phyloP scores from a whole-genome alignment of 1,140 invertebrate species.

The Arion vulgaris region DNA sequence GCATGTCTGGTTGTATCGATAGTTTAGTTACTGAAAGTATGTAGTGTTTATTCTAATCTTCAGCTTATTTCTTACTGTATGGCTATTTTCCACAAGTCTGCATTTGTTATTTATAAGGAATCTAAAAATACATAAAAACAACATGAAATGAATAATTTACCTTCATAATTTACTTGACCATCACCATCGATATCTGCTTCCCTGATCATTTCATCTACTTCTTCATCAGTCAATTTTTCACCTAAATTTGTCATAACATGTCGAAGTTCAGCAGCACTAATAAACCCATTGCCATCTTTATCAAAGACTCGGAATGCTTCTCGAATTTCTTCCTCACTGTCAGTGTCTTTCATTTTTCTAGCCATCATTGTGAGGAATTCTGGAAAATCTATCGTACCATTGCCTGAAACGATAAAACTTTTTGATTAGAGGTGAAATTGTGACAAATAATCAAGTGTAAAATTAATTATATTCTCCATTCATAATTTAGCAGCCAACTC shows the following conservation, averaged over 20 bases:
- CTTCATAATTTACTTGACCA: slow-evolving; percentile 69
- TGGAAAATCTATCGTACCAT: slow-evolving; percentile 99
- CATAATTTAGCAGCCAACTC: too few species aligned
- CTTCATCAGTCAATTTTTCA: slow-evolving; percentile 89
- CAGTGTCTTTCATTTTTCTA: slow-evolving; percentile 99
- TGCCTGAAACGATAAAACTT: slow-evolving; percentile 80
- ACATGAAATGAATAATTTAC: slow-evolving; percentile 37
- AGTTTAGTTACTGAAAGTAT: too few species aligned
- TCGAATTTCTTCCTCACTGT: slow-evolving; percentile 95
- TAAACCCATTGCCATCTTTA: slow-evolving; percentile 95
- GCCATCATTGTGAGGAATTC: slow-evolving; percentile 89
- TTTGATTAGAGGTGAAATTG: too few species aligned
- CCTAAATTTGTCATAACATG: slow-evolving; percentile 93
- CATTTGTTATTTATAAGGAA: too few species aligned
- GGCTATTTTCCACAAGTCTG: too few species aligned
- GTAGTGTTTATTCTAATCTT: too few species aligned
- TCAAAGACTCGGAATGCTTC: slow-evolving; percentile 99
- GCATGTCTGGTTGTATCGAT: too few species aligned
- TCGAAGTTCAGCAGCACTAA: slow-evolving; percentile 63
- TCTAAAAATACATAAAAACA: too few species aligned
- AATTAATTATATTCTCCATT: too few species aligned
- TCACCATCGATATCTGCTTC: slow-evolving; percentile 93
- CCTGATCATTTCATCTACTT: slow-evolving; percentile 94
- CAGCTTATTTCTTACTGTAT: too few species aligned
- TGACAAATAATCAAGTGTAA: background rate